These are phyloP conservation scores for Cairina moschata DNA, from an alignment of 2,113 vertebrate species.

Conservation along the genomic window DNA sequence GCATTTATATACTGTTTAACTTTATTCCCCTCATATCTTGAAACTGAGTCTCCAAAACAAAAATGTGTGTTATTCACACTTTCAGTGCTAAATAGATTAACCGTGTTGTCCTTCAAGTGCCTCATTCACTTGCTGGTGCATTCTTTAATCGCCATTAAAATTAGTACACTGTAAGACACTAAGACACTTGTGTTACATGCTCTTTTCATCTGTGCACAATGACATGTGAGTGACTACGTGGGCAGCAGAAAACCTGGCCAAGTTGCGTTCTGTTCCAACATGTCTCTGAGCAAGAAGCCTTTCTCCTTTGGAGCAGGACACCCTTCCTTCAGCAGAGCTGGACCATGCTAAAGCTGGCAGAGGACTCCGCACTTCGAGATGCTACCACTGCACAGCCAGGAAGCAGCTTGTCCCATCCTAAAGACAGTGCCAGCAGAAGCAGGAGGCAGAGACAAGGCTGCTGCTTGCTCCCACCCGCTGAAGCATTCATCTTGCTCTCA, in stretches of 20 bases:
- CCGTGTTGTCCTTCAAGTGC: not conserved
- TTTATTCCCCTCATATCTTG: not conserved
- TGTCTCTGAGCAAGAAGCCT: not conserved
- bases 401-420: not conserved
- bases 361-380: not conserved
- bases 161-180: not conserved
- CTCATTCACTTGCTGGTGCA: not conserved
- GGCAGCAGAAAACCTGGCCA: not conserved
- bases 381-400: not conserved
- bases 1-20: not conserved
- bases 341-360: not conserved
- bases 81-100: not conserved
- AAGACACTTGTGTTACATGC: not conserved
- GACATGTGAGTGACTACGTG: not conserved
- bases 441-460: not conserved
- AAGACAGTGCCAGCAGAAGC: not conserved
- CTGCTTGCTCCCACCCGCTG: not conserved
- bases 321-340: not conserved
- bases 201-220: not conserved
- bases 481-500: not conserved
- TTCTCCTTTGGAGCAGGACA: rapidly evolving
- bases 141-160: not conserved
- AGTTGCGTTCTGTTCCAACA: rapidly evolving
- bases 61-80: not conserved
- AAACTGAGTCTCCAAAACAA: not conserved